Evolutionary conservation across 1,140 invertebrate species (phyloP), one percentile per base, ranked within the genome.

Genomic region (Sycobia sp.): DNA sequence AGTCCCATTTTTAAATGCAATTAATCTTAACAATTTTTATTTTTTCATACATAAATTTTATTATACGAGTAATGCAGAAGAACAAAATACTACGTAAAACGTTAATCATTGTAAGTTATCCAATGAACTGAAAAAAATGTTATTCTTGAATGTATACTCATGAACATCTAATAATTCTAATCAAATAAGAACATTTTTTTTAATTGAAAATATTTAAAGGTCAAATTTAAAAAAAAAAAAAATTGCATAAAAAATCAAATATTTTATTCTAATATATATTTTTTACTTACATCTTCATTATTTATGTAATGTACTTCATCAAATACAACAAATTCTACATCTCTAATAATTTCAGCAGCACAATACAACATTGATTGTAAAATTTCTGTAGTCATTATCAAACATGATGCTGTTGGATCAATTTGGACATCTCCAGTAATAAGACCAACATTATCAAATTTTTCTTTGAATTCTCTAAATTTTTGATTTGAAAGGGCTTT

Each of bases 371-470:
- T 98, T 0, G 94, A 97, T 64, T 95, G 87, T 14, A 99, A 81
- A 73, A 99, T 99, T 86, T 99, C 98, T 1, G 98, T 99, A 0
- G 98, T 99, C 97, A 99, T 99, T 41, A 99, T 97, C 0, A 99
- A 86, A 80, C 97, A 99, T 3, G 91, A 88, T 1, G 96, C 96
- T 14, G 90, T 93, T 46, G 90, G 88, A 75, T 99, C 95, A 27
- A 99, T 91, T 82, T 99, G 97, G 53, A 98, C 87, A 83, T 99
- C 97, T 0, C 97, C 97, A 0, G 97, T 99, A 10, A 99, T 88
- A 0, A 99, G 82, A 5, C 96, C 96, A 27, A 99, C 96, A 73
- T 95, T 93, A 57, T 94, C 90, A 76, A 97, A 98, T 46, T 87
- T 90, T 47, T 89, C 88, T 76, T 94, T 96, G 76, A 99, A 99